phyloP scores from a whole-genome alignment of 2,113 vertebrate species.

The Xenopus borealis region DNA sequence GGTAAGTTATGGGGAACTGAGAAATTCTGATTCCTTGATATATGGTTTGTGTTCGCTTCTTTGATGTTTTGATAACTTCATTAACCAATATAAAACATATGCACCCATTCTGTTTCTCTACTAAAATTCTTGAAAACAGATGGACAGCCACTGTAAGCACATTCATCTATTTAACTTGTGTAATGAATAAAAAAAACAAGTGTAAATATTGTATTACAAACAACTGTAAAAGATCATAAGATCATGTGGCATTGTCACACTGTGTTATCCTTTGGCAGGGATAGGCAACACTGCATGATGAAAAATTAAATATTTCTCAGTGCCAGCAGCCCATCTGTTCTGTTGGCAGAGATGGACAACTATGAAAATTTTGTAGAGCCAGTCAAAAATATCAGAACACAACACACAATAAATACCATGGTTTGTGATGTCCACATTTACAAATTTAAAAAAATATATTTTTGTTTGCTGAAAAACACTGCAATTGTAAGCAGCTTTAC shows the following conservation, averaged over 20 bases:
- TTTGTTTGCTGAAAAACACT: too few relatives aligned
- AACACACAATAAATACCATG: neutral
- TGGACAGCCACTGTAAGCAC: slow-evolving; percentile 20
- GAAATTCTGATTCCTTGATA: too few relatives aligned
- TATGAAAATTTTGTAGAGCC: slow-evolving; percentile 29
- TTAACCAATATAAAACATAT: slow-evolving; percentile 19
- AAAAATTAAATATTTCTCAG: slow-evolving; percentile 11
- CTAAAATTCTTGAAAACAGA: slow-evolving; percentile 19
- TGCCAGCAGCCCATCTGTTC: slow-evolving; percentile 44
- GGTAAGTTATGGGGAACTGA: too few relatives aligned
- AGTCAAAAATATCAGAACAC: slow-evolving; percentile 3
- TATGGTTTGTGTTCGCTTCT: neutral
- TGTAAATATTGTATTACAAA: slow-evolving; percentile 35
- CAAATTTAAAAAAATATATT: too few relatives aligned
- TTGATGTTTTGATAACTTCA: slow-evolving; percentile 1
- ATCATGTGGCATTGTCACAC: slow-evolving; percentile 36
- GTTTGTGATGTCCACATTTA: neutral
- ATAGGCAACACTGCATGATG: slow-evolving; percentile 29
- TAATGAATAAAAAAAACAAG: slow-evolving; percentile 30
- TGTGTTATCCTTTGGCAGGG: slow-evolving; percentile 41
- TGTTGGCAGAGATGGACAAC: slow-evolving; percentile 26
- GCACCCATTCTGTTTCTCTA: slow-evolving; percentile 15
- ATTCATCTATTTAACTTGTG: slow-evolving; percentile 17
- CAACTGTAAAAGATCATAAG: slow-evolving; percentile 31
- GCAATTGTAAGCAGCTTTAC: too few relatives aligned